phyloP scores from a whole-genome alignment of 1,140 invertebrate genomes.

The Batillaria attramentaria region DNA sequence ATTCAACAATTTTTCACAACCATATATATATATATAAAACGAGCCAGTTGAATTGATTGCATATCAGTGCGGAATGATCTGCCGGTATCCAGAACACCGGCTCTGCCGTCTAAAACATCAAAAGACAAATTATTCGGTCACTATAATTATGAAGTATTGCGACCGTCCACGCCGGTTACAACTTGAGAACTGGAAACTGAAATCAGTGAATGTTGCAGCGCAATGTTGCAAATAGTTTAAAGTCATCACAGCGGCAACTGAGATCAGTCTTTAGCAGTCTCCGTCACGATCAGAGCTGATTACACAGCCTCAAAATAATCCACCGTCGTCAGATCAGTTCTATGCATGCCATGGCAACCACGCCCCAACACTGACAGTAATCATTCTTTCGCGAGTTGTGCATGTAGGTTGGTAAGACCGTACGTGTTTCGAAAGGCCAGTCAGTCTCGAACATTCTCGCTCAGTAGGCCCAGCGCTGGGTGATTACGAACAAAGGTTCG shows the following conservation, averaged over 20 bases:
- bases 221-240: too few species aligned
- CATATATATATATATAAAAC: background rate
- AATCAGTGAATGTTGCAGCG: too few species aligned
- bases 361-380: background rate
- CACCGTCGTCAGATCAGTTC: too few species aligned
- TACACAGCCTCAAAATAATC: too few species aligned
- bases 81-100: too few species aligned
- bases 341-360: background rate
- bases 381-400: background rate
- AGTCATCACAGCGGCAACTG: too few species aligned
- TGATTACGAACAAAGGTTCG: background rate
- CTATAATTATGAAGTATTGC: background rate
- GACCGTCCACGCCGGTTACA: background rate
- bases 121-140: background rate
- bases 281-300: too few species aligned
- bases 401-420: background rate
- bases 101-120: background rate
- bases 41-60: background rate
- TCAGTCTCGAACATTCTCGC: too few species aligned
- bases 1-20: background rate
- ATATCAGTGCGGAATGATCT: background rate
- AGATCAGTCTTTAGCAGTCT: too few species aligned
- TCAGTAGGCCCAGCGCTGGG: background rate
- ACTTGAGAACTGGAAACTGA: background rate
- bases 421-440: background rate